These are phyloP conservation scores for Lathamus discolor DNA, from an alignment of 2,113 vertebrate genomes.

Conservation along the genomic window DNA sequence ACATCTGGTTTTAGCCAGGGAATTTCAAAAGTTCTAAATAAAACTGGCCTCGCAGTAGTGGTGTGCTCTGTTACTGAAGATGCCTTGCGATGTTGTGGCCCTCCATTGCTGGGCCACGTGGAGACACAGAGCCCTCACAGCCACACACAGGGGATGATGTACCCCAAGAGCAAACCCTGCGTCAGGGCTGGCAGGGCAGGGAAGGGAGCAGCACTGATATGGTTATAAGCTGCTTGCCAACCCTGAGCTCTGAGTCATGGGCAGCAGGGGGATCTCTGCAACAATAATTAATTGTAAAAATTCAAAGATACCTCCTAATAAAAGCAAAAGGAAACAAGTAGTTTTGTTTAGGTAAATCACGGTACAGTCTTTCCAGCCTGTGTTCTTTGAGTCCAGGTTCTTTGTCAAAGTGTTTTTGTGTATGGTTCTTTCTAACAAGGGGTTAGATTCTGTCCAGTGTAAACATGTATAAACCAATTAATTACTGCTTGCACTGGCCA, in stretches of 20 bases:
- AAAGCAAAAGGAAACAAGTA: background rate
- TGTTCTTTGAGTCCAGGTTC: background rate
- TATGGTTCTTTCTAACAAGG: background rate
- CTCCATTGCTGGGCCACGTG: accelerated
- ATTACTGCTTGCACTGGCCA: background rate
- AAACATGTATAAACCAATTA: background rate
- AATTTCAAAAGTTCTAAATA: background rate
- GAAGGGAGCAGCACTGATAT: accelerated
- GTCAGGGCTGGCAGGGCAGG: background rate
- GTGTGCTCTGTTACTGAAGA: background rate
- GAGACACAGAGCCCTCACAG: background rate
- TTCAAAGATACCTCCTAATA: background rate
- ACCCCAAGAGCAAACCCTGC: background rate
- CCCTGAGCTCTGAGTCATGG: accelerated
- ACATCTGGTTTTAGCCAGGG: background rate
- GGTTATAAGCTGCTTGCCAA: background rate
- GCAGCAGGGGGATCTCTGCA: background rate
- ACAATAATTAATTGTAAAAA: background rate
- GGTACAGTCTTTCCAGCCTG: background rate
- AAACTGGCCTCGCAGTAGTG: background rate
- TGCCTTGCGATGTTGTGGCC: background rate
- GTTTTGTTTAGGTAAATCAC: background rate
- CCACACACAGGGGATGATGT: accelerated
- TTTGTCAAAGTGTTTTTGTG: background rate
- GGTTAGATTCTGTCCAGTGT: background rate